Evolutionary conservation across 2,797 vertebrate genomes (phyloP), one percentile per base, ranked within the genome.

Genomic region (Melanotaenia parkinsoni): DNA sequence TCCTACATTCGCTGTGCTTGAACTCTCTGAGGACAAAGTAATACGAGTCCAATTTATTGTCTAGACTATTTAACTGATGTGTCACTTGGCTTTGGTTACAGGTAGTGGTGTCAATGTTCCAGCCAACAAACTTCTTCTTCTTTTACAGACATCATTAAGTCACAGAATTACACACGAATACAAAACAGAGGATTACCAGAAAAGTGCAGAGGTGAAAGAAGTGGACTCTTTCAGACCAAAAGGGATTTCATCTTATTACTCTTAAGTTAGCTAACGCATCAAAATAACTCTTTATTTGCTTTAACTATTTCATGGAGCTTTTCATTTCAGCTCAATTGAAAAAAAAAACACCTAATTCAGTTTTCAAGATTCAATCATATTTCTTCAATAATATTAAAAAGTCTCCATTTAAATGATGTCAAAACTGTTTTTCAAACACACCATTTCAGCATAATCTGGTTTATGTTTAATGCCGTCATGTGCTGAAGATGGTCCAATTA

Each of bases 281-380:
- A 45, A 7, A 45, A 45, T 13, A 3, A 4, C 38, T 11, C 57
- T 63, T 66, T 10, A 54, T 38, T 72, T 50, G 24, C 58, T 59
- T 3, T 4, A 18, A 43, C 40, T 18, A 43, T 45, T 20, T 74
- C 13, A 33, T 16, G 13, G 6, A 18, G 40, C 66, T 11, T 74
- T 62, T 75, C 38, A 38, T 30, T 58, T 37, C 38, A 38, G 63
- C 56, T 45, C 63, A 73, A 66, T 18, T 58, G 33, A 77, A 20
- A 45, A 45, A 45, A 77, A 20, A 45, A 45, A 45, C 5, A 45
- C 5, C 18, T 45, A 18, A 45, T 45, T 45, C 6, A 20, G 1
- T 20, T 45, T 7, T 20, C 6, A 45, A 20, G 43, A 45, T 20
- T 45, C 5, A 45, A 45, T 20, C 18, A 18, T 45, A 20, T 45